Evolutionary conservation across 1,140 invertebrate genomes (phyloP).

Genomic region (Brachionus angularis): DNA sequence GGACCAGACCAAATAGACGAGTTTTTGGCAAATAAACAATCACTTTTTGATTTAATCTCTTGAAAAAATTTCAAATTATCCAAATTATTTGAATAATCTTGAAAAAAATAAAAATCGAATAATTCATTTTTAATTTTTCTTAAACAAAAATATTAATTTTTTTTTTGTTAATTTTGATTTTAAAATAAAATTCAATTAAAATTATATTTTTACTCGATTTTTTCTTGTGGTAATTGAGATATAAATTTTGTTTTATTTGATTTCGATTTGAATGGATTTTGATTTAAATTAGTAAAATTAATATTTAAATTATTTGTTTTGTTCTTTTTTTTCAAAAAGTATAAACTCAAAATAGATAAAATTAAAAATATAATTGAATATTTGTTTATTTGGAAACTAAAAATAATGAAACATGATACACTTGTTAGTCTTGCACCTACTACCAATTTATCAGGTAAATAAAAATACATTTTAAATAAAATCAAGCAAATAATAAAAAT

Average conservation of each 20-base stretch:
- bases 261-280: too few species aligned
- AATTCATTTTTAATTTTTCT: slow-evolving; percentile 35
- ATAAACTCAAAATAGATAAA: not conserved
- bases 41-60: slow-evolving; percentile 48
- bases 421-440: too few species aligned
- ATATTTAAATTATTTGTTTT: too few species aligned
- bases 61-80: slow-evolving; percentile 47
- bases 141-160: not conserved
- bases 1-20: slow-evolving; percentile 50
- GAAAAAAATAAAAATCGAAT: not conserved
- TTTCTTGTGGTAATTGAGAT: too few species aligned
- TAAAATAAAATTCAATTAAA: not conserved
- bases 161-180: not conserved
- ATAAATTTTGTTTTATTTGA: too few species aligned
- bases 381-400: not conserved
- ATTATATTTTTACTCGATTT: slow-evolving; percentile 20
- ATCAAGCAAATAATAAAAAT: not conserved
- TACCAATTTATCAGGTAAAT: too few species aligned
- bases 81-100: not conserved
- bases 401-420: not conserved
- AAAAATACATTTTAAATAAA: too few species aligned
- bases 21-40: slow-evolving; percentile 52
- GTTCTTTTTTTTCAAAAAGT: not conserved
- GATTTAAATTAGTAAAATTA: too few species aligned
- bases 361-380: slow-evolving; percentile 9